Base-by-base conservation (phyloP, 2,797 vertebrate species). In the Diplodus sargus region DNA sequence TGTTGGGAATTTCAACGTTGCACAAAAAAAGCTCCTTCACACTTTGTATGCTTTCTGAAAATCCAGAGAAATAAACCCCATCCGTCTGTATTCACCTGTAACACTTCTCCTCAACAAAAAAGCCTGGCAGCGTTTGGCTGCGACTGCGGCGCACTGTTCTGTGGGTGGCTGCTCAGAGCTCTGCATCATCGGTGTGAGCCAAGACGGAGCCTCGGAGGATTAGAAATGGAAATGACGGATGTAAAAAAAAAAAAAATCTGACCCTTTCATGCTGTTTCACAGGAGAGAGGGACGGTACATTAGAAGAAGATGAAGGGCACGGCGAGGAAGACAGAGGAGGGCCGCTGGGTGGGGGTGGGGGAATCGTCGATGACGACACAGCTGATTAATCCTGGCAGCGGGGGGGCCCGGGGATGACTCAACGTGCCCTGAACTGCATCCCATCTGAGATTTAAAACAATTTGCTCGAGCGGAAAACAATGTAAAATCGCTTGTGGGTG, bases 141-240 rank as follows among this genome's bases (percentile, higher is more conserved):
- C 16, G 25, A 60, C 66, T 75, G 63, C 43, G 4, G 58, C 47
- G 47, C 42, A 18, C 70, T 85, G 77, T 81, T 86, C 70, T 79
- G 80, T 86, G 82, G 83, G 85, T 74, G 79, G 72, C 25, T 78
- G 70, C 77, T 78, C 70, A 30, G 47, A 56, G 82, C 81, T 51
- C 71, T 70, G 82, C 48, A 79, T 78, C 63, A 23, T 20, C 65
- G 68, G 30, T 39, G 59, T 67, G 81, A 90, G 90, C 87, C 86
- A 87, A 90, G 73, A 81, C 70, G 15, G 22, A 57, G 84, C 76
- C 79, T 83, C 0, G n/a, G 78, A 87, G 85, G 83, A 85, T 88
- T 86, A 89, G 83, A 86, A 90, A 91, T 84, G 87, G 81, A 90
- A 88, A 86, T 76, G 88, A 88, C 87, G 88, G 43, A 73, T 65